Evolutionary conservation across 2,888 invertebrate species (phyloP), one percentile per base, ranked within the genome.

Genomic region (Muscina levida): DNA sequence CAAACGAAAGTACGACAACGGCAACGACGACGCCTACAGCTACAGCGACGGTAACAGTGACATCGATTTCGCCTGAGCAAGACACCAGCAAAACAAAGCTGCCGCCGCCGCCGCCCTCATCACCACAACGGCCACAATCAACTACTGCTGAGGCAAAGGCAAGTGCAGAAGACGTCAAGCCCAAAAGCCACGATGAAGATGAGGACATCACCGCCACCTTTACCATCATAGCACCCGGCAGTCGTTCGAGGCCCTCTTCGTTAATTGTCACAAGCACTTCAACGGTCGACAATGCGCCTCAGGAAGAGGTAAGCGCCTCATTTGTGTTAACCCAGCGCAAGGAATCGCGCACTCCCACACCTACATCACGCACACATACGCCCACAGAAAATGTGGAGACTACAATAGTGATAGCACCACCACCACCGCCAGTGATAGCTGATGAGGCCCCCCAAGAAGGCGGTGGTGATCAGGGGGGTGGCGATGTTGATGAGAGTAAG

Each of bases 201-300:
- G 84, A 84, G 44, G 87, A 88, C 79, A 86, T 89, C 66, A 88
- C 86, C 66, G 89, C 90, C 42, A 86, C 87, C 72, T 90, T 89
- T 82, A 89, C 90, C 2, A 83, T 89, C 37, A 81, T 86, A 19
- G 84, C 89, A 19, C 87, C 87, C 19, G 77, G 73, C 26, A 77
- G 78, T 24, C 77, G 82, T 11, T 53, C 75, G 0, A 74, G 82
- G 73, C 79, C 84, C 68, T 53, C 84, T 71, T 75, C 83, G 51
- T 66, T 84, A 72, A 67, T 84, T 78, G 84, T 82, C 57, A 78
- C 79, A 71, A 73, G 79, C 57, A 77, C 80, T 67, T 62, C 82
- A 42, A 77, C 79, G 24, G 76, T 77, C 59, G 66, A 82, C 59
- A 22, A 42, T 2, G 2, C 5, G 48, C 62, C 78, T 6, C 22